Evolutionary conservation across 2,113 vertebrate genomes (phyloP), one percentile per base, ranked within the genome.

Genomic region (Strigops habroptila): DNA sequence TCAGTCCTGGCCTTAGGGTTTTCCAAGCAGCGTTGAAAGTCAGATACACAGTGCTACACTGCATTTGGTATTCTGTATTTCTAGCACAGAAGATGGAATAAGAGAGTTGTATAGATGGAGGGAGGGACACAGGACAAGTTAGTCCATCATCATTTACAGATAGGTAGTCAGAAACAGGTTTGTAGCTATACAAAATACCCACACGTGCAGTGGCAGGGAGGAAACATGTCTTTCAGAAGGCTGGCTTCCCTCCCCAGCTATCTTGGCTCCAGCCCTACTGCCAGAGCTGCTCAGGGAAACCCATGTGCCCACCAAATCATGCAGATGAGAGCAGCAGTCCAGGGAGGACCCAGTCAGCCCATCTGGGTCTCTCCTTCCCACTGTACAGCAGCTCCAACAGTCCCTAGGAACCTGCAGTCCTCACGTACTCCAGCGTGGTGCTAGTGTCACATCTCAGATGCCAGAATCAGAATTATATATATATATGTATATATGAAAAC

Each of bases 1-100:
- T 96, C 93, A 91, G 92, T 91, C 89, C 88, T 95, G 95, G 92
- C 93, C 92, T 96, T 95, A 93, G 95, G 93, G 95, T 97, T 96
- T 96, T 94, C 86, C 3, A 4, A 75, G 73, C 77, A 79, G 73
- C 0, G 2, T 70, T 86, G 90, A 82, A 96, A 97, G 92, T 86
- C 92, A 96, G 90, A 84, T 75, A 44, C 18, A 5, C 48, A 68
- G 48, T 9, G 23, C 52, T 93, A 59, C 51, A 27, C 31, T 84
- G 88, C 82, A 76, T 93, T 86, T 25, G 9, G 25, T 48, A 71
- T 78, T 77, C 73, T 68, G 17, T 37, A 52, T 68, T 84, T 93
- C 73, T 82, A 48, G 64, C 21, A 35, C 8, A 57, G 52, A 67
- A 86, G 49, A 69, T 78, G 55, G 76, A 86, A 80, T 55, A 80